phyloP scores from a whole-genome alignment of 2,797 vertebrate genomes.

The Halcyon chelicuti region DNA sequence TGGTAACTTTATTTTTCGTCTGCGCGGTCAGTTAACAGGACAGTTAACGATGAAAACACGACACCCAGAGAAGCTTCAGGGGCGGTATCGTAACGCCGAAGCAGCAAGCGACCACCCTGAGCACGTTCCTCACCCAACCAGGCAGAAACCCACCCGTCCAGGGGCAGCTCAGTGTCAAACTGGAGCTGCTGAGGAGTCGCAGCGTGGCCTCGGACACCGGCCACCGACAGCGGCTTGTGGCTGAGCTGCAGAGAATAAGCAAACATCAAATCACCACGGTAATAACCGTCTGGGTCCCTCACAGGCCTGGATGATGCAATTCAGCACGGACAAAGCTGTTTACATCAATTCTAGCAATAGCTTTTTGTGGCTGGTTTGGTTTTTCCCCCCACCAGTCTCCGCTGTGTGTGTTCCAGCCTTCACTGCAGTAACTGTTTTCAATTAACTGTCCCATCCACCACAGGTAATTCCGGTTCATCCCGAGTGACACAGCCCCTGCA shows the following conservation, averaged over 20 bases:
- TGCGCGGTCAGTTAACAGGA: conserved; percentile 65
- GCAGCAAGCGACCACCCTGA: not conserved
- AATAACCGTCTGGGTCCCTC: not conserved
- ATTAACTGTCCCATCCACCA: not conserved
- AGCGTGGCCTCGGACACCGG: not conserved
- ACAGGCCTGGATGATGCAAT: not conserved
- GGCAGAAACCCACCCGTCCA: not conserved
- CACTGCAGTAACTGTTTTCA: not conserved
- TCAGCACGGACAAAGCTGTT: not conserved
- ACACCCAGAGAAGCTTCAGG: conserved; percentile 66
- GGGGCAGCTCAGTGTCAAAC: conserved; percentile 41
- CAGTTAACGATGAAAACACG: conserved; percentile 54
- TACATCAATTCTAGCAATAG: not conserved
- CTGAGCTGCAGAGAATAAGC: conserved; percentile 38
- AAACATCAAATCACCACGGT: not conserved
- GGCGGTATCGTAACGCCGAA: conserved; percentile 45
- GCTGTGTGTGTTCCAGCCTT: not conserved
- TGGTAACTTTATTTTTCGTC: conserved; percentile 68
- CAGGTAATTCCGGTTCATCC: not conserved
- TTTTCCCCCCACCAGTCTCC: not conserved
- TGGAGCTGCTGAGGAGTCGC: conserved; percentile 8
- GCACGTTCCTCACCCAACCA: conserved; percentile 28
- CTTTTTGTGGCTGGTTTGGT: not conserved
- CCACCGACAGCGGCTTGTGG: not conserved
- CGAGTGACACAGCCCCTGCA: conserved; percentile 33